These are phyloP conservation scores for Myotis myotis DNA, from an alignment of 2,797 vertebrate genomes.

Conservation along the genomic window DNA sequence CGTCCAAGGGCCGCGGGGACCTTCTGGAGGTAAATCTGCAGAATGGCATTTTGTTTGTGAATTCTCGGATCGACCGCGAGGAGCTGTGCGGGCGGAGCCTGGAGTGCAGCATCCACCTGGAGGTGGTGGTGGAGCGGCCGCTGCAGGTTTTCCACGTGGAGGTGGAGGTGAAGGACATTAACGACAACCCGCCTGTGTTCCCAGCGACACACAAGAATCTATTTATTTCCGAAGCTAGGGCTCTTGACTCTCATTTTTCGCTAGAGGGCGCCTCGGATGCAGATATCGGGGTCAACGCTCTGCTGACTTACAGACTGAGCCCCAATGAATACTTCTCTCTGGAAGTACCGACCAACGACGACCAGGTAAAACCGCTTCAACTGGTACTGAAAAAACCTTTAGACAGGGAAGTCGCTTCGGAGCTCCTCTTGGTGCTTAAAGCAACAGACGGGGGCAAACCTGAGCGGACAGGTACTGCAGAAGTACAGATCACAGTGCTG, in stretches of 20 bases:
- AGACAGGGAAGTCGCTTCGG: conserved; percentile 75
- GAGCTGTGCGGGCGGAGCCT: background rate
- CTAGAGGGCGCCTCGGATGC: conserved; percentile 86
- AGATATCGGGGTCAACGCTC: conserved; percentile 81
- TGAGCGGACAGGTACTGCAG: conserved; percentile 79
- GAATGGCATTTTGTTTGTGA: background rate
- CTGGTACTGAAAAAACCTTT: conserved; percentile 75
- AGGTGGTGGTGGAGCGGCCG: conserved; percentile 78
- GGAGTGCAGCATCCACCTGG: conserved; percentile 75
- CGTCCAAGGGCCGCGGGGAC: background rate
- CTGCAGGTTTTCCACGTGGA: conserved; percentile 77
- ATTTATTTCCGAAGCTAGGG: conserved; percentile 82
- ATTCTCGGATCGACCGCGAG: too few species aligned
- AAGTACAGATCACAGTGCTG: conserved; percentile 81
- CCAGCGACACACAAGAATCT: conserved; percentile 71
- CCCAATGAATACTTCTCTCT: conserved; percentile 84
- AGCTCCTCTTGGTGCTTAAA: conserved; percentile 78
- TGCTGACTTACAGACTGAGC: conserved; percentile 84
- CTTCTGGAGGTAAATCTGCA: conserved; percentile 57
- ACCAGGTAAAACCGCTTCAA: conserved; percentile 71
- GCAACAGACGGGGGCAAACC: conserved; percentile 84
- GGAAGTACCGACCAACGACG: conserved; percentile 81
- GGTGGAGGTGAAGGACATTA: conserved; percentile 76
- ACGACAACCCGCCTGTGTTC: conserved; percentile 60
- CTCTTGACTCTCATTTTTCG: conserved; percentile 82